Evolutionary conservation across 2,888 invertebrate species (phyloP), one percentile per base, ranked within the genome.

Genomic region (Biston betularia): DNA sequence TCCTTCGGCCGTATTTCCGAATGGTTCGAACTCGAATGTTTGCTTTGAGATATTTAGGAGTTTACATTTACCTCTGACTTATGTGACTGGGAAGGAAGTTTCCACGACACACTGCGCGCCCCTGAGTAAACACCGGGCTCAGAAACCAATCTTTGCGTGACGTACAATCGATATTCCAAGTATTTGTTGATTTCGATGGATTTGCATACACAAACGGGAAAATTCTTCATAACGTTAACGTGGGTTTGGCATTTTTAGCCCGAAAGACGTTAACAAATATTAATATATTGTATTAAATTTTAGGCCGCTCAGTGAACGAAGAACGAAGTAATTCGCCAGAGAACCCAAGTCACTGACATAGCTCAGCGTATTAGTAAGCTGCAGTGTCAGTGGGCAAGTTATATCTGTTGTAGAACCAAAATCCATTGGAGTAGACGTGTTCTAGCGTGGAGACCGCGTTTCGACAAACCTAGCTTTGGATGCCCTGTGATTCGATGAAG

Each of bases 1-100:
- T 70, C 63, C 59, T 64, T 67, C 70, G 75, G 80, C 80, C 75
- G 80, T 84, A 84, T 87, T 88, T 86, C 79, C 80, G 77, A 86
- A 86, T 79, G 79, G 81, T 77, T 79, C 69, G 75, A 80, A 80
- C 76, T 74, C 83, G 80, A 87, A 87, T 89, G 86, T 88, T 87
- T 87, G 84, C 86, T 86, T 82, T 82, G 80, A 85, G 83, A 87
- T 86, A 83, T 85, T 86, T 84, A 82, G 81, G 77, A 75, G 77
- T 71, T 81, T 77, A 71, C 77, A 71, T 79, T 77, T 79, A 69
- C 74, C 74, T 72, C 73, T 81, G 76, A 81, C 78, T 81, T 82
- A 80, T 82, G 79, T 77, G 68, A 70, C 66, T 59, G 38, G 42
- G 34, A 45, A 49, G 68, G 74, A 73, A 73, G 71, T 71, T 68